Evolutionary conservation across 2,797 vertebrate species (phyloP).

Genomic region (Amblyraja radiata): DNA sequence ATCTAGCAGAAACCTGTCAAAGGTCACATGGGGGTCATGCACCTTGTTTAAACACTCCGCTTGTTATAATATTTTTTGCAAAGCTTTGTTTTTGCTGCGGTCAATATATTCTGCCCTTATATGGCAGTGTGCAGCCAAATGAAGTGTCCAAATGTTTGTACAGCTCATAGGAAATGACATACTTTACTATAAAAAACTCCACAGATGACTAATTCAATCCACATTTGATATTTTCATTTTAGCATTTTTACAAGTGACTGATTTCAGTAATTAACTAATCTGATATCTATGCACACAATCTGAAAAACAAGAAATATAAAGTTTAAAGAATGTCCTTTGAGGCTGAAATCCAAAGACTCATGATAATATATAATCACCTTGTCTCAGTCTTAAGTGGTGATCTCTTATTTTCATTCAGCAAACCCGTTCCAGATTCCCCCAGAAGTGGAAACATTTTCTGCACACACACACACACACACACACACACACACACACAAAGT

Average conservation of each 20-base stretch:
- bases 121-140: not conserved
- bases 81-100: not conserved
- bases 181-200: not conserved
- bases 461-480: no score
- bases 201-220: constrained; percentile 18
- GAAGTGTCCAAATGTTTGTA: not conserved
- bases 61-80: not conserved
- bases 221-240: not conserved
- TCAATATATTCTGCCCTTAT: not conserved
- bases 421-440: no score
- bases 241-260: not conserved
- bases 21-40: not conserved
- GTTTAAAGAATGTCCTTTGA: not conserved
- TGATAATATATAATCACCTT: no score
- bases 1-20: not conserved
- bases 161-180: not conserved
- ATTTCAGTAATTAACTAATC: not conserved
- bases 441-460: no score
- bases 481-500: no score
- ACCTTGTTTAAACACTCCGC: not conserved
- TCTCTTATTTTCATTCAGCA: no score
- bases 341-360: no score
- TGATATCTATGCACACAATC: not conserved
- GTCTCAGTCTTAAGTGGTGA: no score
- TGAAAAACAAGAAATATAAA: not conserved